A percentile compares a stretch with the other conserved stretches of the same genome.
phyloP scores from a whole-genome alignment of 2,113 vertebrate species.

The Macrotus californicus region DNA sequence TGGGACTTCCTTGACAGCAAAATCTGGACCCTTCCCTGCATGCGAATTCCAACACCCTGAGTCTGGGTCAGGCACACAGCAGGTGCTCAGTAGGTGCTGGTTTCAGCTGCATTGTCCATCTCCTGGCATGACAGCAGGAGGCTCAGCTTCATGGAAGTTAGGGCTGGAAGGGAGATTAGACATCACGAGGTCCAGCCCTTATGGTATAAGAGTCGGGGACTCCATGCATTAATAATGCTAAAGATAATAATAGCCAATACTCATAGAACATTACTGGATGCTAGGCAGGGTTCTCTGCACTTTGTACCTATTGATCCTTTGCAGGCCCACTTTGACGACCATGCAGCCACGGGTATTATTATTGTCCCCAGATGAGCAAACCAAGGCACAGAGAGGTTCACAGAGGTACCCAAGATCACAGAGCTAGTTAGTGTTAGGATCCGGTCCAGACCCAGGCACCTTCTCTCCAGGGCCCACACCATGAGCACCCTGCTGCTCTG shows the following conservation, averaged over 20 bases:
- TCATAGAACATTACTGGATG: neutral
- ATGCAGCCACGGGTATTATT: neutral
- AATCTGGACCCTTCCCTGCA: neutral
- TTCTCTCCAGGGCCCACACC: neutral
- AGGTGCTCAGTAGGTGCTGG: neutral
- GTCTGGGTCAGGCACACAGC: neutral
- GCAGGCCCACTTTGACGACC: neutral
- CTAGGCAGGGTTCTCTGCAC: neutral
- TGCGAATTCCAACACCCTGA: neutral
- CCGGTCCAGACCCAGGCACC: neutral
- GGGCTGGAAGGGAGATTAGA: neutral
- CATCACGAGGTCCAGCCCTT: neutral
- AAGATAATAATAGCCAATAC: neutral
- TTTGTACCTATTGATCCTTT: rapidly evolving
- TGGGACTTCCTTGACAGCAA: neutral
- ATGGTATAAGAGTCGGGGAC: neutral
- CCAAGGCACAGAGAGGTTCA: neutral
- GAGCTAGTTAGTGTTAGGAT: neutral
- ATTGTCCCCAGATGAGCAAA: neutral
- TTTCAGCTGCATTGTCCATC: neutral
- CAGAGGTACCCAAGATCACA: neutral
- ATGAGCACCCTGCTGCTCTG: rapidly evolving
- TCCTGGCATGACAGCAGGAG: neutral
- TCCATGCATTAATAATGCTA: neutral
- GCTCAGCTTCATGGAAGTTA: neutral